phyloP scores from a whole-genome alignment of 2,797 vertebrate species.

The Pangasius larnaudii region DNA sequence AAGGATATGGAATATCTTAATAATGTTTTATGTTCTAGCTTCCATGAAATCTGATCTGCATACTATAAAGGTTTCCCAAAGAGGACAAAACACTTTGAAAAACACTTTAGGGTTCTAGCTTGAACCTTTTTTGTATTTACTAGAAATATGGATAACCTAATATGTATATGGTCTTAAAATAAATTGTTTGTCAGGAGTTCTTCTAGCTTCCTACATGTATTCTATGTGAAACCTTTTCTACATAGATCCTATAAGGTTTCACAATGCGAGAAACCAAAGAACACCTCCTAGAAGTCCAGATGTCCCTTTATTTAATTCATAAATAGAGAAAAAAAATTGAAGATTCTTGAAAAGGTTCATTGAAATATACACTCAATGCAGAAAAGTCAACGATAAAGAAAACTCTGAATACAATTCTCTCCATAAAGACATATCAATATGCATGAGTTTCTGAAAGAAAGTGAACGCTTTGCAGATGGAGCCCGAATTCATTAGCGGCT shows the following conservation, averaged over 20 bases:
- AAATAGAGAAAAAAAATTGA: not conserved
- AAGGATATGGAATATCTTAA: not conserved
- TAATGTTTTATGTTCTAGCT: not conserved
- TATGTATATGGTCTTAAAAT: not conserved
- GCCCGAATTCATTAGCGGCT: conserved; percentile 8
- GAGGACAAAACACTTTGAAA: too few relatives aligned
- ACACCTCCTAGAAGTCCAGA: not conserved
- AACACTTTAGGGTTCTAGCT: too few relatives aligned
- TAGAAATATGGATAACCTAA: not conserved
- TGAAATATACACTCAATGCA: not conserved
- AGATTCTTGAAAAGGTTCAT: not conserved
- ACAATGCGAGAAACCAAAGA: not conserved
- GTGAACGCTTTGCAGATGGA: conserved; percentile 14
- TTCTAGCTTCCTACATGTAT: not conserved
- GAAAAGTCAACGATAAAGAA: not conserved
- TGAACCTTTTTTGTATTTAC: not conserved
- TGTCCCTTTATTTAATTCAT: not conserved
- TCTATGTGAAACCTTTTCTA: not conserved
- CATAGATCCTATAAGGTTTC: not conserved
- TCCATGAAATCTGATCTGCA: not conserved
- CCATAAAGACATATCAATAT: not conserved
- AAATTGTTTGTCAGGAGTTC: not conserved
- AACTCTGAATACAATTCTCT: not conserved
- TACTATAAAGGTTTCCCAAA: too few relatives aligned
- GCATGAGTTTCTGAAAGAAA: not conserved